Conservation (phyloP, 2,888 invertebrate species). For the Aleiodes leptofemur region DNA sequence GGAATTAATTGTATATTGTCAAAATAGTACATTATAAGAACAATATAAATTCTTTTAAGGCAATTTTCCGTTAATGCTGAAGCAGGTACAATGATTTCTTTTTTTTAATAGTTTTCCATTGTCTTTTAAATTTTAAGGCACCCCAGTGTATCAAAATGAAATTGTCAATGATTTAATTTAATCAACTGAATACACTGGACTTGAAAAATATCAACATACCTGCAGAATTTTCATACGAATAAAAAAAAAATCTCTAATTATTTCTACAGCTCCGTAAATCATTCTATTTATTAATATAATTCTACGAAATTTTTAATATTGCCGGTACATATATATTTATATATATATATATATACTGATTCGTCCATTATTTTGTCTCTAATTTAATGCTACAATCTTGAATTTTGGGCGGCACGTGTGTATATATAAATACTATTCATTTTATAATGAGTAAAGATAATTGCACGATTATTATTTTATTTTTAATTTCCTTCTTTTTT, state of each 20-base stretch:
- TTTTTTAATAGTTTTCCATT: conserved; percentile 12
- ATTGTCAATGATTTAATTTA: conserved; percentile 21
- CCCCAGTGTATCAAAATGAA: conserved; percentile 32
- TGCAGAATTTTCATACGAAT: neutral
- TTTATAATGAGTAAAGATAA: conserved; percentile 58
- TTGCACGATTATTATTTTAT: conserved; percentile 26
- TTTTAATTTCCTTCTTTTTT: neutral
- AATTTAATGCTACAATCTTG: conserved; percentile 31
- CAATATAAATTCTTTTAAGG: conserved; percentile 36
- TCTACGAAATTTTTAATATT: conserved; percentile 27
- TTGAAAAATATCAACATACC: neutral
- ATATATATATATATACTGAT: conserved; percentile 11
- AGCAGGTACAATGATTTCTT: conserved; percentile 37
- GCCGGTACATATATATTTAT: neutral
- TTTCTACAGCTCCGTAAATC: conserved; percentile 20
- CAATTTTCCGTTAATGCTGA: conserved; percentile 21
- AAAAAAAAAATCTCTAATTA: neutral
- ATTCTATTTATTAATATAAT: conserved; percentile 17
- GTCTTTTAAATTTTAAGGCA: conserved; percentile 35
- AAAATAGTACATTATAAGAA: conserved; percentile 42
- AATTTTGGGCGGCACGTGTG: conserved; percentile 38
- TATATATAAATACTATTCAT: conserved; percentile 53
- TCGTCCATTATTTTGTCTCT: conserved; percentile 37
- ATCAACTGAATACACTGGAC: conserved; percentile 27
- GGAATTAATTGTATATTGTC: conserved; percentile 35